Evolutionary conservation across 1,140 invertebrate genomes (phyloP).

Genomic region (Bombyx mandarina): DNA sequence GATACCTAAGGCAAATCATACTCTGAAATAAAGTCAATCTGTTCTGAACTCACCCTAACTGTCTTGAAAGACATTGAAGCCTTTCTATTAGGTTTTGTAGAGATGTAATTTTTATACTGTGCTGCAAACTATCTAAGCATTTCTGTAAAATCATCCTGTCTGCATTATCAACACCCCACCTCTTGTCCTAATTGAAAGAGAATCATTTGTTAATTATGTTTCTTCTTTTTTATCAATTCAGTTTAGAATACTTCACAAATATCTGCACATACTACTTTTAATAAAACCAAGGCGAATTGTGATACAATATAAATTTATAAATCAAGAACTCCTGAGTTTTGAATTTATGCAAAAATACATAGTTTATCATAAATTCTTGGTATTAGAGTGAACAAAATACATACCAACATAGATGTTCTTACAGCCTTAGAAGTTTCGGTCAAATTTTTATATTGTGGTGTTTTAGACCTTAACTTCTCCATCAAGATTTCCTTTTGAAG

Average conservation of each 20-base stretch:
- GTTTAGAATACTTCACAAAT: too few relatives aligned
- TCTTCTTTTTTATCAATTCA: too few relatives aligned
- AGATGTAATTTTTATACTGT: slow-evolving; percentile 93
- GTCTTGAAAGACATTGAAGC: slow-evolving; percentile 89
- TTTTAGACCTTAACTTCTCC: slow-evolving; percentile 88
- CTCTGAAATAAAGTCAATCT: neutral
- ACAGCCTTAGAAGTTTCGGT: slow-evolving; percentile 88
- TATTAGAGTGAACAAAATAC: slow-evolving; percentile 19
- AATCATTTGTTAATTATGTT: neutral
- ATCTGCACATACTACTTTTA: too few relatives aligned
- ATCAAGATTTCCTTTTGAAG: slow-evolving; percentile 87
- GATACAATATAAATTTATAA: too few relatives aligned
- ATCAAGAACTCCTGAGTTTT: slow-evolving; percentile 1
- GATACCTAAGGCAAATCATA: neutral
- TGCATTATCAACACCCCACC: slow-evolving; percentile 84
- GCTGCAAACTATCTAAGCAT: slow-evolving; percentile 92
- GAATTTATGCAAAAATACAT: too few relatives aligned
- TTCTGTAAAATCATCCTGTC: slow-evolving; percentile 89
- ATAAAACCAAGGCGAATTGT: too few relatives aligned
- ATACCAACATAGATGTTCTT: slow-evolving; percentile 86
- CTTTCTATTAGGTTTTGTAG: slow-evolving; percentile 93
- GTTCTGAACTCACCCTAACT: slow-evolving; percentile 76
- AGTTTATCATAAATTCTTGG: too few relatives aligned
- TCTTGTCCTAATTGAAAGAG: slow-evolving; percentile 78
- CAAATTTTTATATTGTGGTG: slow-evolving; percentile 84